Base-by-base conservation (phyloP, 2,797 vertebrate species). In the Ceryle rudis region DNA sequence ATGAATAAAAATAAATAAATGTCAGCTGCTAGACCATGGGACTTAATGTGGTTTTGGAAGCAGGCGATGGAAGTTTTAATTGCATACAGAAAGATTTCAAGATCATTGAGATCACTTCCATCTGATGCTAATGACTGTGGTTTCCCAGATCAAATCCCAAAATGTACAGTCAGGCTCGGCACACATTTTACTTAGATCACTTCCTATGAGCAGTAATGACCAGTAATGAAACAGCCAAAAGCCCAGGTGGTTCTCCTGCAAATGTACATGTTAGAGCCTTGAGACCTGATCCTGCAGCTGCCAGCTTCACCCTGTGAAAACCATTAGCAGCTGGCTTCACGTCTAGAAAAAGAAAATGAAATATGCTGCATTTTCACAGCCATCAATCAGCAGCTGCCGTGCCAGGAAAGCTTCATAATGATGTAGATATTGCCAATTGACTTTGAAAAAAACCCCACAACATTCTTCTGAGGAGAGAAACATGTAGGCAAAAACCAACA, bases 291-390 rank as follows among this genome's bases (percentile, higher is more conserved):
- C 94, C 81, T 60, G 54, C 92, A 93, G 93, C 92, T 97, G 95
- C 80, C 84, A 81, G 79, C 81, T 66, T 95, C 90, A 85, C 81
- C 88, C 94, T 82, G 74, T 78, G 95, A 90, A 94, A 92, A 54
- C 77, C 86, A 90, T 93, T 90, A 96, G 94, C 91, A 97, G 88
- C 95, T 97, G 95, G 91, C 72, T 90, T 70, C 70, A 72, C 0
- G 5, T 94, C 90, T 42, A 88, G 87, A 41, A 95, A 96, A 91
- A 89, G 87, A 65, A 94, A 95, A 94, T 67, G 47, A 96, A 94
- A 96, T 96, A 95, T 82, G 95, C 64, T 91, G 87, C 85, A 82
- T 92, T 96, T 97, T 95, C 79, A 86, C 33, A 83, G 91, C 93
- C 93, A 97, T 97, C 96, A 94, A 82, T 97, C 96, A 97, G 79